Percentiles rank a stretch among this genome's conserved stretches.
phyloP scores from a whole-genome alignment of 2,113 vertebrate genomes.

The Archilochus colubris region DNA sequence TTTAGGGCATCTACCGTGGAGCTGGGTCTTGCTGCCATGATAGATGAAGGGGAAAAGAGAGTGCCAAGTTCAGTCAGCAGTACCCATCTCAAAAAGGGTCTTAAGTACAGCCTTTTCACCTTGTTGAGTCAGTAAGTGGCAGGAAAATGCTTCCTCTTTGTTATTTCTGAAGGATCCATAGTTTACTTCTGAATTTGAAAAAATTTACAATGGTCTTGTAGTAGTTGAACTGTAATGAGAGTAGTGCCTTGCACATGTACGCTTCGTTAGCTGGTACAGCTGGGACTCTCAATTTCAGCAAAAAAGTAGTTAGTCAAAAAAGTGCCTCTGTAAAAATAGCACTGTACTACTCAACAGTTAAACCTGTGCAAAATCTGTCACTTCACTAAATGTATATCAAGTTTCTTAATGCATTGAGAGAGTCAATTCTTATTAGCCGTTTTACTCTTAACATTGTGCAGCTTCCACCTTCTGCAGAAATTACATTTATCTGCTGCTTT shows the following conservation, averaged over 20 bases:
- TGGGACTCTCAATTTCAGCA: conserved; percentile 27
- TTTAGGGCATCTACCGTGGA: conserved; percentile 5
- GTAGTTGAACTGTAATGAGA: neutral
- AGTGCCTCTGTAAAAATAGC: neutral
- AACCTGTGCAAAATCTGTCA: neutral
- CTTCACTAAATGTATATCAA: neutral
- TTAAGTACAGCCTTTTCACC: neutral
- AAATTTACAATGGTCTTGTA: neutral
- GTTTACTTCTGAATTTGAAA: neutral
- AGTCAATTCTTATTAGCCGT: neutral
- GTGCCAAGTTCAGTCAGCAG: neutral
- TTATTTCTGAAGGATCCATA: neutral
- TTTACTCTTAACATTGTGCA: neutral
- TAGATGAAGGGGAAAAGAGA: neutral
- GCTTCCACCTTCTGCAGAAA: neutral
- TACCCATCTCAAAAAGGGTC: neutral
- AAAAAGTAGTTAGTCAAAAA: conserved; percentile 15
- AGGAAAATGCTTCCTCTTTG: neutral
- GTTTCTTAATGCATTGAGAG: neutral
- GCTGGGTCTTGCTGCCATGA: neutral
- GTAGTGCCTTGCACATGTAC: neutral
- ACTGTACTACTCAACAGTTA: neutral
- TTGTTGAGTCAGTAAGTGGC: neutral
- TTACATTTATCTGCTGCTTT: neutral
- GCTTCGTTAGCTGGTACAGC: neutral